phyloP scores from a whole-genome alignment of 2,113 vertebrate genomes.

The Ailuropoda melanoleuca region DNA sequence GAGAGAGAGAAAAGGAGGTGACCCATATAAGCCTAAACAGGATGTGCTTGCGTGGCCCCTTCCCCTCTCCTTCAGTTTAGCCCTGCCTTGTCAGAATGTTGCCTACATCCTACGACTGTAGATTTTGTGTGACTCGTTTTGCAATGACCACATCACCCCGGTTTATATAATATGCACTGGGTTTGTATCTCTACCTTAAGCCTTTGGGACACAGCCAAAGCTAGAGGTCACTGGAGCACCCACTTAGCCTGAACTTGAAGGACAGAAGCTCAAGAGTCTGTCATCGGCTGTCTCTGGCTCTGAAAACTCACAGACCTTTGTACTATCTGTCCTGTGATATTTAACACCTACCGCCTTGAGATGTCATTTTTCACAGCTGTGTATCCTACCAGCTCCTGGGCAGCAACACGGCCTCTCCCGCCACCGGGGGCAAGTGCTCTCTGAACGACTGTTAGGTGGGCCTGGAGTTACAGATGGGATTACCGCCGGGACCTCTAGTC shows the following conservation, averaged over 20 bases:
- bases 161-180: neutral
- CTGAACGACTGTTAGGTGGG: neutral
- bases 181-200: neutral
- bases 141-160: neutral
- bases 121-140: neutral
- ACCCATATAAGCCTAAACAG: neutral
- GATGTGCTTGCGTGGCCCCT: neutral
- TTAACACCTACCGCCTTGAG: neutral
- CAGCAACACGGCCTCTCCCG: neutral
- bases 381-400: neutral
- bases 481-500: neutral
- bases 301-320: neutral
- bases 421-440: neutral
- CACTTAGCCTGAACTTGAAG: neutral
- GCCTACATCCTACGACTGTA: neutral
- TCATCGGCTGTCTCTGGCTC: neutral
- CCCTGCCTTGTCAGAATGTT: neutral
- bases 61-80: neutral
- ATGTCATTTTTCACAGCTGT: neutral
- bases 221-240: neutral
- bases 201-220: neutral
- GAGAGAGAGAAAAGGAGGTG: neutral
- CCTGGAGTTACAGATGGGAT: neutral
- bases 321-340: neutral
- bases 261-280: slow-evolving; percentile 11